A percentile compares a stretch with the other conserved stretches of the same genome.
These are phyloP conservation scores for Coleophora deauratella DNA, from an alignment of 2,888 invertebrate genomes.

Conservation along the genomic window DNA sequence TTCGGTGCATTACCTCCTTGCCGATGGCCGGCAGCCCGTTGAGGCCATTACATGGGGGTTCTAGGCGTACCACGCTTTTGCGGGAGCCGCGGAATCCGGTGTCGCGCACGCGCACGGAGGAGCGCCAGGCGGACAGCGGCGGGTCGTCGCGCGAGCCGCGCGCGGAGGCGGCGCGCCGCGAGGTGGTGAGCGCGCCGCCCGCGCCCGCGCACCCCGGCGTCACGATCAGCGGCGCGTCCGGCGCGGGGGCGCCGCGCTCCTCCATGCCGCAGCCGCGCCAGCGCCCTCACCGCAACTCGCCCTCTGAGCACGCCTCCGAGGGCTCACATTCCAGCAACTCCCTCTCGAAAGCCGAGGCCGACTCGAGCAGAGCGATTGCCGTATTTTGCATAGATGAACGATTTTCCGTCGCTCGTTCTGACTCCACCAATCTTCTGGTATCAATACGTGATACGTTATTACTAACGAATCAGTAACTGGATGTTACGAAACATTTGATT, in stretches of 20 bases:
- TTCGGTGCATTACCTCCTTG: constrained; percentile 67
- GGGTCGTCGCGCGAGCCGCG: constrained; percentile 59
- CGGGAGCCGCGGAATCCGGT: constrained; percentile 77
- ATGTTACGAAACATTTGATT: constrained; percentile 3
- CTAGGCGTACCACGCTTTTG: constrained; percentile 77
- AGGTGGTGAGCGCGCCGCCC: constrained; percentile 55
- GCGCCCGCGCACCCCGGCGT: constrained; percentile 40
- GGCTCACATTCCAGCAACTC: constrained; percentile 68
- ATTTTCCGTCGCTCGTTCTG: neutral
- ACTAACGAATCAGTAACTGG: constrained; percentile 6
- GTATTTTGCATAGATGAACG: constrained; percentile 68
- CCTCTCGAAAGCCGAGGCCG: constrained; percentile 60
- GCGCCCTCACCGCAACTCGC: constrained; percentile 71
- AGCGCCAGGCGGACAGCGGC: constrained; percentile 74
- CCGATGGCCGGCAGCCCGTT: constrained; percentile 72
- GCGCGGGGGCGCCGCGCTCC: constrained; percentile 64
- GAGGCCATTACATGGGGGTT: constrained; percentile 78
- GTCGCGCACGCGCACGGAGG: constrained; percentile 77
- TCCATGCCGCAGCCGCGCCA: constrained; percentile 74
- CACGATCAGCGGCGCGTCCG: constrained; percentile 62
- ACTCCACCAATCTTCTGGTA: neutral
- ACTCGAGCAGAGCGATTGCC: constrained; percentile 64
- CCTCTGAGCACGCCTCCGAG: constrained; percentile 57
- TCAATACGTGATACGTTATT: neutral
- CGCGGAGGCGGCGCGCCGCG: constrained; percentile 54